Evolutionary conservation across 2,113 vertebrate species (phyloP).

Genomic region (Pimephales promelas): DNA sequence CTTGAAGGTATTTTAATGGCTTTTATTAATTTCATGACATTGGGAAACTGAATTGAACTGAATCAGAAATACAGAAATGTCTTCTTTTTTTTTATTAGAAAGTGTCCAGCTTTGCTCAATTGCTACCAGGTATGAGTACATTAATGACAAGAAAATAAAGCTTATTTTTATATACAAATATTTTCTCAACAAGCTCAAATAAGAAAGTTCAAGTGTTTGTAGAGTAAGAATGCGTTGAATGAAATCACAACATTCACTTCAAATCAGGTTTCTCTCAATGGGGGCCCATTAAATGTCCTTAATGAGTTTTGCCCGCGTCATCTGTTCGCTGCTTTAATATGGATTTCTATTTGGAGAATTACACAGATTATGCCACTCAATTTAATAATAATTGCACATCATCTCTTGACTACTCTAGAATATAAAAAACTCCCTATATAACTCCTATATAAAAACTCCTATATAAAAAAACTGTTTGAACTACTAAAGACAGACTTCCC

Average conservation of each 20-base stretch:
- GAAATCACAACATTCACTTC: not conserved
- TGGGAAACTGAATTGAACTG: not conserved
- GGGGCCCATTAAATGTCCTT: not conserved
- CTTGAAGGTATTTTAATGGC: not conserved
- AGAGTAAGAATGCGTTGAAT: not conserved
- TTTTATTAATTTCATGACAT: slow-evolving; percentile 6
- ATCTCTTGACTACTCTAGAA: not conserved
- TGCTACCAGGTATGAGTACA: not conserved
- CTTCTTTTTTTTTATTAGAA: not conserved
- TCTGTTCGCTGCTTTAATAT: not conserved
- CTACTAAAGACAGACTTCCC: not conserved
- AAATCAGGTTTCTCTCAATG: not conserved
- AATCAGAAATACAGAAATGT: not conserved
- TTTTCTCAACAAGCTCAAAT: not conserved
- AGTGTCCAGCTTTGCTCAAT: not conserved
- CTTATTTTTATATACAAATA: not conserved
- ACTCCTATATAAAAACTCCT: too few species aligned
- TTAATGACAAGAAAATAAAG: not conserved
- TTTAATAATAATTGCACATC: not conserved
- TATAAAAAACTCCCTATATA: not conserved
- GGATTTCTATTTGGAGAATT: not conserved
- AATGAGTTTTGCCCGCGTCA: not conserved
- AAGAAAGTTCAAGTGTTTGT: not conserved
- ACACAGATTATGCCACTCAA: not conserved
- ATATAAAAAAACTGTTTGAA: too few species aligned